A percentile compares a stretch with the other conserved stretches of the same genome.
phyloP scores from a whole-genome alignment of 2,797 vertebrate genomes.

The Thamnophis elegans region DNA sequence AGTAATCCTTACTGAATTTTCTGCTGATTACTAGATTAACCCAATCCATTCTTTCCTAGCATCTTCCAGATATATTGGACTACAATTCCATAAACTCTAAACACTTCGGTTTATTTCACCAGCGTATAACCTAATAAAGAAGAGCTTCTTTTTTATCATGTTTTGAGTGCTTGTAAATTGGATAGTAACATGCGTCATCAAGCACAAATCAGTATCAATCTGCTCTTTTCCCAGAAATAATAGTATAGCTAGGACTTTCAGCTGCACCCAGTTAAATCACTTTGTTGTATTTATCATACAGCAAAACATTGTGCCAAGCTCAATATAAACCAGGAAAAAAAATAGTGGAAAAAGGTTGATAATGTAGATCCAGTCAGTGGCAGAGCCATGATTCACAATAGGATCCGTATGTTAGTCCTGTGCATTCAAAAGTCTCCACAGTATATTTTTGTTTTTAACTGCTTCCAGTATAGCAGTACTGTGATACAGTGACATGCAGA shows the following conservation, averaged over 20 bases:
- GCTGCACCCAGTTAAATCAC: background rate
- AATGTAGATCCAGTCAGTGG: background rate
- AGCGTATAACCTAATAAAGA: background rate
- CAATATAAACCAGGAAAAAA: background rate
- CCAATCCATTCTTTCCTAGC: background rate
- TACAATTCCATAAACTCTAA: background rate
- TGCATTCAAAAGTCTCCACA: background rate
- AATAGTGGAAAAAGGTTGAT: background rate
- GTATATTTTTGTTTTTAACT: background rate
- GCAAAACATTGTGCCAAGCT: conserved; percentile 7
- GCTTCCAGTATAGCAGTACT: background rate
- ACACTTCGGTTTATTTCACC: background rate
- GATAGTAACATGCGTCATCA: conserved; percentile 10
- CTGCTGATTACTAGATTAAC: background rate
- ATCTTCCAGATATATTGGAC: background rate
- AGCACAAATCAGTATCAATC: background rate
- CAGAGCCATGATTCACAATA: background rate
- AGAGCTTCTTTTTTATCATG: background rate
- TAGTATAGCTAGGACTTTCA: background rate
- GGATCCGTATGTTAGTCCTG: background rate
- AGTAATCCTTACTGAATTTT: background rate
- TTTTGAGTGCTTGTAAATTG: background rate
- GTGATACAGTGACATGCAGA: background rate
- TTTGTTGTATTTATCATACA: background rate
- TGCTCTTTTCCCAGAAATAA: conserved; percentile 6